These are phyloP conservation scores for Pseudolaguvia tuberculata DNA, from an alignment of 2,113 vertebrate genomes.

Conservation along the genomic window DNA sequence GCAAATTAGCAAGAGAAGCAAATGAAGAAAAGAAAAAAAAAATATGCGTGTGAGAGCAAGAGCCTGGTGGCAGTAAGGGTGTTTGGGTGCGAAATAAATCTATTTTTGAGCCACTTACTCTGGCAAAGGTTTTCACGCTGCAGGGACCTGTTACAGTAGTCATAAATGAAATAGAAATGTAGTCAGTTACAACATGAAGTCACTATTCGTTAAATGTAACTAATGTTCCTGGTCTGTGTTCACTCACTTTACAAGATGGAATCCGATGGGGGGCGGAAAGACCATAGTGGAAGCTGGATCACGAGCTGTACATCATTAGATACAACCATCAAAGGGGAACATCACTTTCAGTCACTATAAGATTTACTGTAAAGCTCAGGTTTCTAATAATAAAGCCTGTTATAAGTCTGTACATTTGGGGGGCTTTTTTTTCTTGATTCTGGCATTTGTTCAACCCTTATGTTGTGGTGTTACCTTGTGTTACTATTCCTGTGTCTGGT, in stretches of 20 bases:
- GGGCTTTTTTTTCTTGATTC: too few species aligned
- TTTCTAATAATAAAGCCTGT: too few species aligned
- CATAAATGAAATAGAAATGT: slow-evolving; percentile 3
- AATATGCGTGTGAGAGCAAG: background rate
- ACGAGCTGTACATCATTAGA: slow-evolving; percentile 26
- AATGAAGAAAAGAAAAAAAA: background rate
- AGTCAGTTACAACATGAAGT: background rate
- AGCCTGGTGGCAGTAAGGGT: background rate
- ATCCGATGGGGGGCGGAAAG: slow-evolving; percentile 44
- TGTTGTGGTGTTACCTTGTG: too few species aligned
- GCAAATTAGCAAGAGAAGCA: slow-evolving; percentile 12
- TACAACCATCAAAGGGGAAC: background rate
- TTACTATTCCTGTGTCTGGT: too few species aligned
- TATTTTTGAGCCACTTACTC: slow-evolving; percentile 55
- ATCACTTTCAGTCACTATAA: background rate
- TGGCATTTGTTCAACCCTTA: too few species aligned
- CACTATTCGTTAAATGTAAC: background rate
- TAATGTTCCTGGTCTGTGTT: background rate
- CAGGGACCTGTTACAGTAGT: slow-evolving; percentile 53
- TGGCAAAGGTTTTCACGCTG: slow-evolving; percentile 33
- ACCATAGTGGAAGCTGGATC: slow-evolving; percentile 1
- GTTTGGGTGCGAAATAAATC: background rate
- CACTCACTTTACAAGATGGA: slow-evolving; percentile 56
- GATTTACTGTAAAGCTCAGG: too few species aligned
- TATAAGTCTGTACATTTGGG: too few species aligned